Percentiles rank a stretch among this genome's conserved stretches.
Evolutionary conservation across 1,140 invertebrate genomes (phyloP).

Genomic region (honey bee (Apis mellifera)): DNA sequence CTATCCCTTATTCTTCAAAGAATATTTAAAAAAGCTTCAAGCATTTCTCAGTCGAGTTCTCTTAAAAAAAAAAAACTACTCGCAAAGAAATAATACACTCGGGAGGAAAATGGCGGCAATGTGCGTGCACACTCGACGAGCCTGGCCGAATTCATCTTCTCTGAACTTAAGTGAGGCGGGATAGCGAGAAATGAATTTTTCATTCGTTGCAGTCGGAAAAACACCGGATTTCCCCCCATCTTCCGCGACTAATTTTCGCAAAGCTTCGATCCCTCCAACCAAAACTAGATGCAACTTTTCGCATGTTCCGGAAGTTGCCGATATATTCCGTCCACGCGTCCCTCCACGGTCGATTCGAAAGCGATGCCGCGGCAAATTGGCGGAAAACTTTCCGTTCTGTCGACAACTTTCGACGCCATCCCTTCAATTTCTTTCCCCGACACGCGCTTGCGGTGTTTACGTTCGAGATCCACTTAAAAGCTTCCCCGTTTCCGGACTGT

Average conservation of each 20-base stretch:
- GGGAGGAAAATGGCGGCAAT: not conserved
- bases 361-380: slow-evolving; percentile 36
- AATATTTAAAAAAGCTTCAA: too few species aligned
- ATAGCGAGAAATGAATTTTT: not conserved
- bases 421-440: too few species aligned
- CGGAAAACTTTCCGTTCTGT: slow-evolving; percentile 31
- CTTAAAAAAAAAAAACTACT: too few species aligned
- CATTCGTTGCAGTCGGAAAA: not conserved
- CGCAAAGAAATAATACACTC: not conserved
- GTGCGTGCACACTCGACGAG: not conserved
- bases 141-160: not conserved
- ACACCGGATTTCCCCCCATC: not conserved
- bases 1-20: too few species aligned
- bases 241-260: not conserved
- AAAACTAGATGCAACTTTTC: not conserved
- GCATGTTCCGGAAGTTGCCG: not conserved
- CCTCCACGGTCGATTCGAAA: slow-evolving; percentile 36
- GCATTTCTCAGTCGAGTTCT: too few species aligned
- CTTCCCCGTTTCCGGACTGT: not conserved
- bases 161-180: not conserved
- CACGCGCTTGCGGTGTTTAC: slow-evolving; percentile 9
- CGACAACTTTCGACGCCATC: slow-evolving; percentile 11
- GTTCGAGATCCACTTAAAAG: slow-evolving; percentile 26
- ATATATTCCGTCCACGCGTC: slow-evolving; percentile 31
- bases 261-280: not conserved